Conservation (phyloP, 2,888 invertebrate species). For the Argyresthia goedartella region DNA sequence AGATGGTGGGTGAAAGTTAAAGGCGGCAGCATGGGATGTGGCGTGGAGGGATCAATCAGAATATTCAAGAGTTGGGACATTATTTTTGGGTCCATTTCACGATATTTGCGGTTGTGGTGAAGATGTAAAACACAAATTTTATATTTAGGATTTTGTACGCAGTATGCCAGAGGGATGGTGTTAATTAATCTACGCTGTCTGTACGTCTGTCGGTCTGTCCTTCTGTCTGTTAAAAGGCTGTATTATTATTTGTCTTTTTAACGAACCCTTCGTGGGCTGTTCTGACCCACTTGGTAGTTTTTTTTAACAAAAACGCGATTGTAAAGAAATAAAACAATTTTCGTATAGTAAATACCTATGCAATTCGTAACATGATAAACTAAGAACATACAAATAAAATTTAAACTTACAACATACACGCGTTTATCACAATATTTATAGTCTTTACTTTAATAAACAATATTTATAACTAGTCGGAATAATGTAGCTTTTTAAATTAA, state of each 20-base stretch:
- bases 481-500: background rate
- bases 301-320: too few species aligned
- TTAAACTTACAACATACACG: slow-evolving; percentile 38
- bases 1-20: background rate
- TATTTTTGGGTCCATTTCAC: too few species aligned
- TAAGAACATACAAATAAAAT: slow-evolving; percentile 6
- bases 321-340: slow-evolving; percentile 39
- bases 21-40: background rate
- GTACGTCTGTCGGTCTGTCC: too few species aligned
- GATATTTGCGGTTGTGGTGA: slow-evolving; percentile 15
- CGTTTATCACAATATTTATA: slow-evolving; percentile 64
- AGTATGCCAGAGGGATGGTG: too few species aligned
- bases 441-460: slow-evolving; percentile 40
- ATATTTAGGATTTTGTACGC: too few species aligned
- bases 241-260: too few species aligned
- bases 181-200: too few species aligned
- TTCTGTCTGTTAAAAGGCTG: too few species aligned
- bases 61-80: slow-evolving; percentile 15
- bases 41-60: slow-evolving; percentile 28
- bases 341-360: slow-evolving; percentile 31
- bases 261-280: too few species aligned
- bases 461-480: background rate
- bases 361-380: slow-evolving; percentile 44
- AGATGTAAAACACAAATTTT: too few species aligned
- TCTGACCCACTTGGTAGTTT: too few species aligned